Conservation (phyloP, 2,113 vertebrate genomes). For the Phaethornis superciliosus region DNA sequence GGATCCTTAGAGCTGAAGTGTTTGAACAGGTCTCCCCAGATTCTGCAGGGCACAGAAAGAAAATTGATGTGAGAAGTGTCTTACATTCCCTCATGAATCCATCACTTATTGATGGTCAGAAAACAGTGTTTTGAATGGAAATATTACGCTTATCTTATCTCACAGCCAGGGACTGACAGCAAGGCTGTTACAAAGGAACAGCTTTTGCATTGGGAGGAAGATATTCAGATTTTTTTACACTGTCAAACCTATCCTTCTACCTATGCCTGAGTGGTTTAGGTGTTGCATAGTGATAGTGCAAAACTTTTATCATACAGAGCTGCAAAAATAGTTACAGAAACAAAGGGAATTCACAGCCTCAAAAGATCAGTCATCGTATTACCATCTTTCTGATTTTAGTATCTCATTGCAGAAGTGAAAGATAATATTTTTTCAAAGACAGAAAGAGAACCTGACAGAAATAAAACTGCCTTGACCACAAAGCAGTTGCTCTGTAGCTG, state of each 20-base stretch:
- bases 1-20: not conserved
- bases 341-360: not conserved
- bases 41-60: not conserved
- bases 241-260: not conserved
- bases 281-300: not conserved
- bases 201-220: not conserved
- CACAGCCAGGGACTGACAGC: not conserved
- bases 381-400: conserved; percentile 3
- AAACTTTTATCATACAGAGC: not conserved
- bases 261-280: not conserved
- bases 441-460: conserved; percentile 15
- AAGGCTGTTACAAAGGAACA: not conserved
- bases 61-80: not conserved
- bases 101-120: not conserved
- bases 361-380: not conserved
- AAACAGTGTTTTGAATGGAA: not conserved
- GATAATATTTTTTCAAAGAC: not conserved
- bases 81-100: not conserved
- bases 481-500: not conserved
- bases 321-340: not conserved
- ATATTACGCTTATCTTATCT: not conserved
- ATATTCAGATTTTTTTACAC: not conserved
- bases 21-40: not conserved
- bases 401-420: conserved; percentile 58
- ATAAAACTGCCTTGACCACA: conserved; percentile 18